Conservation (phyloP, 23 tunicate species). For the Botrylloides violaceus region DNA sequence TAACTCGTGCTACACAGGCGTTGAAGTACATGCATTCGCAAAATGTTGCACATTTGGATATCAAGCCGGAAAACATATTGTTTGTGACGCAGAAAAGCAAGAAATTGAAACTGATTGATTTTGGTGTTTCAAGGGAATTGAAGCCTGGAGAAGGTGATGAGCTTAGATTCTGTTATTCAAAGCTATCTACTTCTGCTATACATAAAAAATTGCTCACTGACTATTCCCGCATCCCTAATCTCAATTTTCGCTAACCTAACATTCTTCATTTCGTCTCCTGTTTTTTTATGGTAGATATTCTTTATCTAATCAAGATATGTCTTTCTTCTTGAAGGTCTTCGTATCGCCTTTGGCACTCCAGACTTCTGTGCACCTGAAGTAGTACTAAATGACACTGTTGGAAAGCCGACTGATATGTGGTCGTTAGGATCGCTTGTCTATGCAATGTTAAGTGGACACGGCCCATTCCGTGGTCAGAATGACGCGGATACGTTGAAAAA, state of each 20-base stretch:
- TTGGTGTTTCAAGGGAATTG: conserved; percentile 70
- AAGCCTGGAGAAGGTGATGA: conserved; percentile 87
- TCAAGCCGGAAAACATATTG: conserved; percentile 85
- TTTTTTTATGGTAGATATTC: too few species aligned
- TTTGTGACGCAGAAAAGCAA: conserved; percentile 72
- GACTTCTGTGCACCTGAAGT: conserved; percentile 97
- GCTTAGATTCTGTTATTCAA: too few species aligned
- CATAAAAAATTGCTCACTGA: too few species aligned
- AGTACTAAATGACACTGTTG: conserved; percentile 75
- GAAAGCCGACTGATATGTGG: conserved; percentile 92
- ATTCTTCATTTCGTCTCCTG: too few species aligned
- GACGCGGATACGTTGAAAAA: conserved; percentile 62
- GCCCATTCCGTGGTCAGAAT: conserved; percentile 87
- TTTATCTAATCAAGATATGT: too few species aligned
- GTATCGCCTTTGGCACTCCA: conserved; percentile 72
- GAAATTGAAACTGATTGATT: conserved; percentile 80
- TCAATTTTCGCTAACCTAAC: background rate
- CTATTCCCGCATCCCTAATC: too few species aligned
- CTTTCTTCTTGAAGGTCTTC: too few species aligned
- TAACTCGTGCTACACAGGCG: conserved; percentile 15
- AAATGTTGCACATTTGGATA: conserved; percentile 83
- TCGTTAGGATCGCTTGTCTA: conserved; percentile 73
- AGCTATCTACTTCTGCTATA: background rate
- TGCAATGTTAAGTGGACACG: conserved; percentile 61
- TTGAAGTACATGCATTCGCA: conserved; percentile 67